Evolutionary conservation across 1,140 invertebrate species (phyloP).

Genomic region (Andrena cerasifolii): DNA sequence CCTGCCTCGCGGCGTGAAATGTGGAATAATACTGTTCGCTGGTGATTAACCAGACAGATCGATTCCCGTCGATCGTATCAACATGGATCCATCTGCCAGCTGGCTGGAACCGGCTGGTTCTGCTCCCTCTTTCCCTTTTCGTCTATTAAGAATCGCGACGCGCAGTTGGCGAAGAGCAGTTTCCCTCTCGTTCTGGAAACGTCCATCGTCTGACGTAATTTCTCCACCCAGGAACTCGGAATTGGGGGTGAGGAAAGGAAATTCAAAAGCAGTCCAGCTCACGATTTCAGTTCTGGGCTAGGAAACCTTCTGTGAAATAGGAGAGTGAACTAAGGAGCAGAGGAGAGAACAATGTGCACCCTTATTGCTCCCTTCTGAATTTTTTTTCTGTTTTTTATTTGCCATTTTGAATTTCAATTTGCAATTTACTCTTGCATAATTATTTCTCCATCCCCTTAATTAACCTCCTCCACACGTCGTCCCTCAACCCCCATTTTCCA

Average conservation of each 20-base stretch:
- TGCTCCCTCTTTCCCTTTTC: conserved; percentile 11
- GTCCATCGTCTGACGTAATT: conserved; percentile 15
- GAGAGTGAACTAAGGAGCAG: neutral
- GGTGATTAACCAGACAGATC: conserved; percentile 38
- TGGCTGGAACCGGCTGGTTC: conserved; percentile 44
- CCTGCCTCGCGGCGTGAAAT: conserved; percentile 27
- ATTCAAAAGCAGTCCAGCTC: too few species aligned
- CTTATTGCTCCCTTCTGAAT: too few species aligned
- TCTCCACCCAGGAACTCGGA: neutral
- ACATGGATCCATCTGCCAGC: conserved; percentile 48
- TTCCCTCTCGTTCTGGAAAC: conserved; percentile 5
- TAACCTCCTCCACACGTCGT: too few species aligned
- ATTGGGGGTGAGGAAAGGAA: neutral
- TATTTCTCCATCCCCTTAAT: too few species aligned
- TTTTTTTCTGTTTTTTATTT: too few species aligned
- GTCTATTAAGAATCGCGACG: conserved; percentile 28
- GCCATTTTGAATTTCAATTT: too few species aligned
- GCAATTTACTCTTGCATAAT: too few species aligned
- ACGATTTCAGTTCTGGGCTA: too few species aligned
- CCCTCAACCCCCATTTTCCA: too few species aligned
- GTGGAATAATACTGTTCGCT: conserved; percentile 29
- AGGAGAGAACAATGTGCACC: too few species aligned
- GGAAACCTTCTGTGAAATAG: too few species aligned
- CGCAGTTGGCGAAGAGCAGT: conserved; percentile 10
- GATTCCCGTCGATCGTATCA: conserved; percentile 52